These are phyloP conservation scores for Temnothorax curvispinosus DNA, from an alignment of 1,140 invertebrate genomes.

Conservation along the genomic window DNA sequence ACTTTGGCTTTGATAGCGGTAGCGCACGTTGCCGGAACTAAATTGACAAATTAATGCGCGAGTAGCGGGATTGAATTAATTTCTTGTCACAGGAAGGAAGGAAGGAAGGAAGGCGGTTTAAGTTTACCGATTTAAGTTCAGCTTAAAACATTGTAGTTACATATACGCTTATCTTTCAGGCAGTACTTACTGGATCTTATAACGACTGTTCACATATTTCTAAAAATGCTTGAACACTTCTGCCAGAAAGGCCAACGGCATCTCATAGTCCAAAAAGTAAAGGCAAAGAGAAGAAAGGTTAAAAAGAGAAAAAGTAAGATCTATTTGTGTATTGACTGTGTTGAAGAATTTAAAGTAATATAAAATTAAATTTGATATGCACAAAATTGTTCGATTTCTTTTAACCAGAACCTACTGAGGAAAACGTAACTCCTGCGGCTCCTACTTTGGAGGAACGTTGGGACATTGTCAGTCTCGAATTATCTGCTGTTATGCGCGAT, in stretches of 20 bases:
- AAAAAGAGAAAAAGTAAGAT: conserved; percentile 86
- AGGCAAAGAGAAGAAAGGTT: conserved; percentile 85
- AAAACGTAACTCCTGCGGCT: conserved; percentile 74
- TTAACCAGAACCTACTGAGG: conserved; percentile 49
- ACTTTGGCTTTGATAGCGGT: conserved; percentile 62
- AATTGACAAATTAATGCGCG: conserved; percentile 66
- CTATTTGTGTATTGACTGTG: background rate
- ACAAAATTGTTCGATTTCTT: background rate
- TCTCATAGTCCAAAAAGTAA: conserved; percentile 91
- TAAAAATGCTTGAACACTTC: conserved; percentile 96
- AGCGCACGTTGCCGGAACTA: conserved; percentile 41
- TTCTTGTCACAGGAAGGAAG: conserved; percentile 43
- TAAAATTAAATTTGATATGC: background rate
- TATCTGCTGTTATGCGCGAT: conserved; percentile 90
- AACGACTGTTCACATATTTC: conserved; percentile 95
- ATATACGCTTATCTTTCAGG: conserved; percentile 82
- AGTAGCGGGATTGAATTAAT: conserved; percentile 64
- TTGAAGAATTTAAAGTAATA: background rate
- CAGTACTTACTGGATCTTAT: conserved; percentile 94
- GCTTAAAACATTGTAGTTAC: conserved; percentile 16
- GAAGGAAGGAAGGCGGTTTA: conserved; percentile 20
- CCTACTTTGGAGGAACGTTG: conserved; percentile 88
- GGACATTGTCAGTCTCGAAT: conserved; percentile 90
- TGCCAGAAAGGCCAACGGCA: conserved; percentile 88
- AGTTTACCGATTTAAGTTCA: background rate